These are phyloP conservation scores for Mormyrus hasselquistii DNA, from an alignment of 2,797 vertebrate genomes.

Conservation along the genomic window DNA sequence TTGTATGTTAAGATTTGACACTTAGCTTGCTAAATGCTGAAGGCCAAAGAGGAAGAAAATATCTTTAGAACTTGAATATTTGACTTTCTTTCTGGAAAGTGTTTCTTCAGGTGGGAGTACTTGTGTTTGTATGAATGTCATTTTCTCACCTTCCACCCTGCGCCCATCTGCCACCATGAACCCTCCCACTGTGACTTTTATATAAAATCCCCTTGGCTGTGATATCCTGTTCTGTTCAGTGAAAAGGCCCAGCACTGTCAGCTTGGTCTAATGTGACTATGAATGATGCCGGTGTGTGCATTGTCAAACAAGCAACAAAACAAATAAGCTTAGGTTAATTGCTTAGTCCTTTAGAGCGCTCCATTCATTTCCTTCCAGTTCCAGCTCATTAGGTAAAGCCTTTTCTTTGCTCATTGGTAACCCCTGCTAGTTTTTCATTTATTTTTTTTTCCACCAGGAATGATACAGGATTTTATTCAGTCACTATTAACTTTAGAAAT, in stretches of 20 bases:
- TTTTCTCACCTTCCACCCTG: constrained; percentile 8
- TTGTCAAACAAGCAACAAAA: constrained; percentile 4
- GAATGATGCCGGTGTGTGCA: neutral
- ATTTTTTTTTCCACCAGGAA: neutral
- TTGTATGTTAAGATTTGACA: neutral
- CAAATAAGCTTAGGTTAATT: constrained; percentile 4
- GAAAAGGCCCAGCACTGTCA: neutral
- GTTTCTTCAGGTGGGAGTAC: neutral
- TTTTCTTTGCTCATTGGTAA: constrained; percentile 19
- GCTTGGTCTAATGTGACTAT: neutral
- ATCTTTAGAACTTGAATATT: neutral
- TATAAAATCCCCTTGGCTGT: constrained; percentile 1
- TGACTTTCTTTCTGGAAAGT: neutral
- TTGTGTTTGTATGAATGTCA: constrained; percentile 6
- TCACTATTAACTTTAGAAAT: constrained; percentile 17
- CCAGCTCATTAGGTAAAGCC: constrained; percentile 22
- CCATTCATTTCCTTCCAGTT: constrained; percentile 19
- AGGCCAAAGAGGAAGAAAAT: neutral
- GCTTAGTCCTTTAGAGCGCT: neutral
- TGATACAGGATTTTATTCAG: constrained; percentile 19
- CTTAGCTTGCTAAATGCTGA: neutral
- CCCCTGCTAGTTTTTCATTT: constrained; percentile 4
- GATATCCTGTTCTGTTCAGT: neutral
- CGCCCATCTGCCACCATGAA: neutral
- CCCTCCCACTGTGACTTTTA: neutral